Conservation (phyloP, 2,888 invertebrate genomes). For the Oxycera nigricornis region DNA sequence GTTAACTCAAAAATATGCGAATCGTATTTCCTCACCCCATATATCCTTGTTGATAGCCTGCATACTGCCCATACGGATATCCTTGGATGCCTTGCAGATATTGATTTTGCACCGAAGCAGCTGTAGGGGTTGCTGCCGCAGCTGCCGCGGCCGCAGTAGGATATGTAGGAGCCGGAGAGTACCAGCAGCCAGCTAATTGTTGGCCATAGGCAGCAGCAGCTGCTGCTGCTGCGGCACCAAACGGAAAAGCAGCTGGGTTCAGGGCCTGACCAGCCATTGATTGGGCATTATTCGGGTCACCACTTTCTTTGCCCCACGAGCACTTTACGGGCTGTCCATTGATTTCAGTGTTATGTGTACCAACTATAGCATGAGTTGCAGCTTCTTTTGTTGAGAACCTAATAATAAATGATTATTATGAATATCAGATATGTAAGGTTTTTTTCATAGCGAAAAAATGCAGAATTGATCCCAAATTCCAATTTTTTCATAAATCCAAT, state of each 20-base stretch:
- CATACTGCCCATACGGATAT: slow-evolving; percentile 84
- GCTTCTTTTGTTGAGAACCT: slow-evolving; percentile 99
- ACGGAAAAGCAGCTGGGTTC: slow-evolving; percentile 61
- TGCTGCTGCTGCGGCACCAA: slow-evolving; percentile 66
- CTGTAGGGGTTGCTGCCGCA: slow-evolving; percentile 68
- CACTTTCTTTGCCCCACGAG: slow-evolving; percentile 99
- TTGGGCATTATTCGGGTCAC: slow-evolving; percentile 87
- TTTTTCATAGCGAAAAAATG: too few species aligned
- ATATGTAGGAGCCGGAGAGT: slow-evolving; percentile 78
- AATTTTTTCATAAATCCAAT: not conserved
- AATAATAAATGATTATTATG: too few species aligned
- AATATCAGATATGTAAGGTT: too few species aligned
- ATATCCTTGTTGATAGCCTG: slow-evolving; percentile 90
- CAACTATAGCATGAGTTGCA: slow-evolving; percentile 97
- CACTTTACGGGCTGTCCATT: slow-evolving; percentile 97
- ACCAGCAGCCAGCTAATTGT: slow-evolving; percentile 91
- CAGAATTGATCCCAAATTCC: too few species aligned
- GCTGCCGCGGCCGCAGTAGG: slow-evolving; percentile 65
- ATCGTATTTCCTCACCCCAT: slow-evolving; percentile 74
- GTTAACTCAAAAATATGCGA: not conserved
- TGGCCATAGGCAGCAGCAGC: slow-evolving; percentile 73
- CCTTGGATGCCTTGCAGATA: slow-evolving; percentile 90
- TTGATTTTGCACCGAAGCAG: slow-evolving; percentile 80
- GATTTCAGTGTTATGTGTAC: slow-evolving; percentile 96
- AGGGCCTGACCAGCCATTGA: slow-evolving; percentile 69